These are phyloP conservation scores for Grus americana DNA, from an alignment of 2,113 vertebrate species.

Conservation along the genomic window DNA sequence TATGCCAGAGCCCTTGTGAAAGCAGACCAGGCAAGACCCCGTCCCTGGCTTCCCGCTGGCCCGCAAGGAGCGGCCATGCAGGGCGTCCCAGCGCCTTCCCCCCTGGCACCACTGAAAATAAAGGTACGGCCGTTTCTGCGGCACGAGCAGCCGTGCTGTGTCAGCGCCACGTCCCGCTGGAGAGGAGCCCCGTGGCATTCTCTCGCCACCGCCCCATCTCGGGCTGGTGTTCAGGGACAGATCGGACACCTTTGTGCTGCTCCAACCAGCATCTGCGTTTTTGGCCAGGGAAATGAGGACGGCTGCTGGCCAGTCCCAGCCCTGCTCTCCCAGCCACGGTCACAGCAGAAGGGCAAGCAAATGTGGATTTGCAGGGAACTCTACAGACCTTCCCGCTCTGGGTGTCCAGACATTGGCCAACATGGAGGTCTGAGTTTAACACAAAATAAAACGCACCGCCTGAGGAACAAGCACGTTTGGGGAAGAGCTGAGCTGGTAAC, in stretches of 20 bases:
- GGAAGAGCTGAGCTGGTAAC: neutral
- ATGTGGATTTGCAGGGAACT: neutral
- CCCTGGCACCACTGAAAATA: fast-evolving
- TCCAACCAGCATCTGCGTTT: neutral
- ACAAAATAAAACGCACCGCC: fast-evolving
- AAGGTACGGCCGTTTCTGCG: neutral
- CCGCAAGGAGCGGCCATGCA: fast-evolving
- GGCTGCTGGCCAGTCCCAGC: fast-evolving
- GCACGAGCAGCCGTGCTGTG: fast-evolving
- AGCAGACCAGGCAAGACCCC: neutral
- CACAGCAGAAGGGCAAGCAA: fast-evolving
- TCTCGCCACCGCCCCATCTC: fast-evolving
- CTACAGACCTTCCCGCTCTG: neutral
- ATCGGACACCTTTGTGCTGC: neutral
- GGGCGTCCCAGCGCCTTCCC: neutral
- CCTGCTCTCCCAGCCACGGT: fast-evolving
- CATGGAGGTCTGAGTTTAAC: neutral
- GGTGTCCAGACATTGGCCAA: neutral
- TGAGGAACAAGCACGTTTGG: neutral
- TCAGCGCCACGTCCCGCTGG: fast-evolving
- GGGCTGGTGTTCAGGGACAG: fast-evolving
- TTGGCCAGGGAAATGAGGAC: neutral
- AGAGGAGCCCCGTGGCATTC: neutral
- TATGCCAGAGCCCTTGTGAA: neutral
- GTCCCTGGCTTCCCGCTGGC: fast-evolving